Evolutionary conservation across 2,113 vertebrate genomes (phyloP), one percentile per base, ranked within the genome.

Genomic region (Gadus chalcogrammus): DNA sequence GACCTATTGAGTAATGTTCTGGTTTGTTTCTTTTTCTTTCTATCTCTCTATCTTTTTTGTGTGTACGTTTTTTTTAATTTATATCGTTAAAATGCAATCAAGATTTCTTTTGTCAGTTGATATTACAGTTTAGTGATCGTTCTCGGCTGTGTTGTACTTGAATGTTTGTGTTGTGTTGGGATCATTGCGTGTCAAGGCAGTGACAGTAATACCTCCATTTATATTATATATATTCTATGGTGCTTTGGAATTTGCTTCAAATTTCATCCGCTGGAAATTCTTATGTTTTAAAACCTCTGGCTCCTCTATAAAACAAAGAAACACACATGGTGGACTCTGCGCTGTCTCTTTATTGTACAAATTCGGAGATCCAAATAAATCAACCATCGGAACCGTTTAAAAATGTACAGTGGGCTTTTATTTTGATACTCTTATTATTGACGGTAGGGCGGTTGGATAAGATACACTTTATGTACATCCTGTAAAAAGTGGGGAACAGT

Each of bases 401-500:
- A 90, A 88, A 83, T 85, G 82, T 87, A 83, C 84, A 86, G 82
- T 81, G 78, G 82, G 76, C 70, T 85, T 90, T 90, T 90, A 89
- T 88, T 90, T 82, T 87, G 79, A 88, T 87, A 87, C 78, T 79
- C 79, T 78, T 81, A 80, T 58, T 61, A 81, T 84, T 83, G 82
- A 77, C 84, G 83, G 79, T 85, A 80, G 85, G 84, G 80, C 68
- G 80, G 79, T 87, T 81, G 80, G 82, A 80, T 81, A 82, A 84
- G 87, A 88, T 88, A 86, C 85, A 83, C 78, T 82, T 77, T 89
- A 88, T 89, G 77, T 90, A 90, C 86, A 89, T 82, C 76, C 87
- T 87, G 89, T 85, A 84, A 83, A 74, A 85, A 85, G 79, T 83
- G 81, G 79, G 77, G 61, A 80, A 79, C 65, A 48, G 65, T 20